phyloP scores from a whole-genome alignment of 2,113 vertebrate species.

The Nycticryphes semicollaris region DNA sequence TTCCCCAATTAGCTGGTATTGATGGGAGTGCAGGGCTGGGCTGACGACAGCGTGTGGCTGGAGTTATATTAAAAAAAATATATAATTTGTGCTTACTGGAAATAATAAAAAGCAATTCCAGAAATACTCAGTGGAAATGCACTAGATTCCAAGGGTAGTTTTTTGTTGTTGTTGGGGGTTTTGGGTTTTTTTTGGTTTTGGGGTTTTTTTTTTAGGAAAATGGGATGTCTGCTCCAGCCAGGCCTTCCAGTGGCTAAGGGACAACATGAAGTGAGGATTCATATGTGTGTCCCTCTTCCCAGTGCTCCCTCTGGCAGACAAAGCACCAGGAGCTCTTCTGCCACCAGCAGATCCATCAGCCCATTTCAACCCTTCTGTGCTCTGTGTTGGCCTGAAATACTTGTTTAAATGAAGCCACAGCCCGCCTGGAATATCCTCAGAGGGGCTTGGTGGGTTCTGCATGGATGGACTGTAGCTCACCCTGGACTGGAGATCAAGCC shows the following conservation, averaged over 20 bases:
- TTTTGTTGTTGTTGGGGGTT: not conserved
- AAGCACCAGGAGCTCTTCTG: not conserved
- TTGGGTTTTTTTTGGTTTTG: not conserved
- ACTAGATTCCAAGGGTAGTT: not conserved
- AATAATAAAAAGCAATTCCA: not conserved
- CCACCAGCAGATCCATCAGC: not conserved
- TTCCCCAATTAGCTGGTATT: not conserved
- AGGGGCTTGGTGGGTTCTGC: not conserved
- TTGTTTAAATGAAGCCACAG: not conserved
- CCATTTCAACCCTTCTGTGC: not conserved
- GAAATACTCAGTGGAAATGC: not conserved
- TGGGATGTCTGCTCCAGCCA: not conserved
- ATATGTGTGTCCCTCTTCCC: not conserved
- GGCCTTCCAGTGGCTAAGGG: not conserved
- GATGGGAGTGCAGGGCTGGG: fast-evolving
- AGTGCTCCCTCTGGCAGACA: not conserved
- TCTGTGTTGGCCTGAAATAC: not conserved
- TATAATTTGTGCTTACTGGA: not conserved
- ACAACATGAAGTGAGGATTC: not conserved
- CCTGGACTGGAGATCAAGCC: not conserved
- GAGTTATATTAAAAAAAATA: not conserved
- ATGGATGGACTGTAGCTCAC: not conserved
- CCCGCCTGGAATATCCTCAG: not conserved
- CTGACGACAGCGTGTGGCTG: not conserved
- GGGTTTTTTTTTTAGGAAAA: not conserved